Evolutionary conservation across 37 sponge, comb jelly and placozoan species (phyloP).

Genomic region (Diacarnus erythraeanus): DNA sequence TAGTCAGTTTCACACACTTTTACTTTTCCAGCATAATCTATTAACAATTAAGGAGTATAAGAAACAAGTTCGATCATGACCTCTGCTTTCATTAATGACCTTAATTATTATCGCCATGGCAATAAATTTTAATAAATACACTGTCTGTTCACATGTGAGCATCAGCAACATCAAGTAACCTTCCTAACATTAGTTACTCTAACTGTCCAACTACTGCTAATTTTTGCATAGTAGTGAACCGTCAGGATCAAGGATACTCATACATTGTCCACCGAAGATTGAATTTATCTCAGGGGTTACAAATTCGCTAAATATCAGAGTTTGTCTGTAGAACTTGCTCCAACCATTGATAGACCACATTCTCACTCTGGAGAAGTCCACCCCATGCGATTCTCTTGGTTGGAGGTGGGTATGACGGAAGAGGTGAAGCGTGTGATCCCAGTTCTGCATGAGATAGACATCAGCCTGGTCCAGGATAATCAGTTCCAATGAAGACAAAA

Average conservation of each 20-base stretch:
- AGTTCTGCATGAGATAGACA: slow-evolving; percentile 99
- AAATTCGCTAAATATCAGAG: slow-evolving; percentile 69
- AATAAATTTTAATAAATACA: neutral
- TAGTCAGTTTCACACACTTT: slow-evolving; percentile 11
- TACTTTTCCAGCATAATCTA: slow-evolving; percentile 72
- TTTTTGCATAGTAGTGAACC: too few species aligned
- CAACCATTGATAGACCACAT: slow-evolving; percentile 83
- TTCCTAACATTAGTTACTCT: too few species aligned
- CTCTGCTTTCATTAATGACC: too few species aligned
- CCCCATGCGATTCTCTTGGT: slow-evolving; percentile 79
- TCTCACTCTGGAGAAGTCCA: slow-evolving; percentile 85
- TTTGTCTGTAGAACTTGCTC: slow-evolving; percentile 84
- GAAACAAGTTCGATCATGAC: too few species aligned
- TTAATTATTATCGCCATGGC: too few species aligned
- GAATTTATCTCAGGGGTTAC: slow-evolving; percentile 82
- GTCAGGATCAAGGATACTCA: slow-evolving; percentile 63
- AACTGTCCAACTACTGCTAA: too few species aligned
- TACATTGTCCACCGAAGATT: slow-evolving; percentile 62
- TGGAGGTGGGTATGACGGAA: slow-evolving; percentile 69
- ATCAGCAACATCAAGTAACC: too few species aligned
- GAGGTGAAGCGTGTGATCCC: slow-evolving; percentile 77
- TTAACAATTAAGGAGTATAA: neutral
- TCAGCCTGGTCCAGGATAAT: slow-evolving; percentile 86
- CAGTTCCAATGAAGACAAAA: slow-evolving; percentile 94
- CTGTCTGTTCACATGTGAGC: neutral